A percentile compares a stretch with the other conserved stretches of the same genome.
These are phyloP conservation scores for Anhinga anhinga DNA, from an alignment of 2,113 vertebrate genomes.

Conservation along the genomic window DNA sequence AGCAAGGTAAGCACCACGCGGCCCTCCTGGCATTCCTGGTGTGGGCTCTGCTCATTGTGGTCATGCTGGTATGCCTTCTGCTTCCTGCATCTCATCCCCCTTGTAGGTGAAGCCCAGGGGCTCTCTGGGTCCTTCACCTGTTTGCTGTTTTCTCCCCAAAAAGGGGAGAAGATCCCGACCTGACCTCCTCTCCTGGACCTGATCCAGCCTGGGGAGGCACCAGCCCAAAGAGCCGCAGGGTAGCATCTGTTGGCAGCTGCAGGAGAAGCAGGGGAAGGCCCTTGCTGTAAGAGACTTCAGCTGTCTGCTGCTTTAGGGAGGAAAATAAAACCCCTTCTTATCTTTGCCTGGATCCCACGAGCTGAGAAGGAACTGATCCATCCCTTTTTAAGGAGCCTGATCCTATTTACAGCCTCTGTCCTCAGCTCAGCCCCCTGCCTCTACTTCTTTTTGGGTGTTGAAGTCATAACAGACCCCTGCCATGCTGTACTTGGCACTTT, in stretches of 20 bases:
- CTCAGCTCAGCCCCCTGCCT: neutral
- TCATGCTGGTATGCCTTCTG: neutral
- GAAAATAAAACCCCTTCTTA: neutral
- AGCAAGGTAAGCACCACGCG: constrained; percentile 74
- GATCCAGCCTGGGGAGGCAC: neutral
- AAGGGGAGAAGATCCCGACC: neutral
- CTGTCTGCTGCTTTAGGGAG: neutral
- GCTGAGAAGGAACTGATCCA: neutral
- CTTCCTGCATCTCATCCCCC: neutral
- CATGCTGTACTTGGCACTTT: neutral
- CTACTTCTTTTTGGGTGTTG: neutral
- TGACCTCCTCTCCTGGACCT: neutral
- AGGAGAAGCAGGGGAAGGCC: neutral
- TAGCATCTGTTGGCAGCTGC: neutral
- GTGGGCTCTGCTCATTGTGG: neutral
- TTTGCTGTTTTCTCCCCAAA: neutral
- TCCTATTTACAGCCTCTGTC: neutral
- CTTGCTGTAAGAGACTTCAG: neutral
- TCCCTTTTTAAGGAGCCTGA: neutral
- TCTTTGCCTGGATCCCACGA: neutral
- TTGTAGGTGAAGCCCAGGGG: neutral
- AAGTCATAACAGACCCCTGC: neutral
- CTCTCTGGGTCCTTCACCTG: neutral
- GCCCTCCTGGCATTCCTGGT: fast-evolving
- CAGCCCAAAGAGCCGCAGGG: neutral